Evolutionary conservation across 2,797 vertebrate species (phyloP).

Genomic region (Xyrichtys novacula): DNA sequence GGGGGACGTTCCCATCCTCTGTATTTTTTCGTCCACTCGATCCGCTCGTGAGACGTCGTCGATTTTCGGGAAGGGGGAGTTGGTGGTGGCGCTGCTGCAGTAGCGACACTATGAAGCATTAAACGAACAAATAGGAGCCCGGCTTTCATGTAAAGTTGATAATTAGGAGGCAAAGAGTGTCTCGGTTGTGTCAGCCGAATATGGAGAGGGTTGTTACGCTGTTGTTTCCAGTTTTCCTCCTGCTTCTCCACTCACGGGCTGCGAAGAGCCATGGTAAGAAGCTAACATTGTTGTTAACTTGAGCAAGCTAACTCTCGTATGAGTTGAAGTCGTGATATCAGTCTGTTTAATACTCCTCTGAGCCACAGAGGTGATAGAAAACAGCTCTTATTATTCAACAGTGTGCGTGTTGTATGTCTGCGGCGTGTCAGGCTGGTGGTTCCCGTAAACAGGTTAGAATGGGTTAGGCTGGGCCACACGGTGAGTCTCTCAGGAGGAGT

Average conservation of each 20-base stretch:
- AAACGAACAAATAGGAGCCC: too few relatives aligned
- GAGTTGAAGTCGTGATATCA: neutral
- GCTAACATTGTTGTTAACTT: neutral
- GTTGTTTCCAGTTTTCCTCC: neutral
- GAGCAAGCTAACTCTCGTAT: neutral
- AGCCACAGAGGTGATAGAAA: fast-evolving
- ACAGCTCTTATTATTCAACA: too few relatives aligned
- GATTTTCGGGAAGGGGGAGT: too few relatives aligned
- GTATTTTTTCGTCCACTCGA: fast-evolving
- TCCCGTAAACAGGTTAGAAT: too few relatives aligned
- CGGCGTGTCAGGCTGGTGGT: too few relatives aligned
- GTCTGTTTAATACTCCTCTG: fast-evolving
- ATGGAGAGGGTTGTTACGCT: neutral
- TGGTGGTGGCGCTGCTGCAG: too few relatives aligned
- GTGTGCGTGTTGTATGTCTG: too few relatives aligned
- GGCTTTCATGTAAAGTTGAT: fast-evolving
- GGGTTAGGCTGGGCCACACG: too few relatives aligned
- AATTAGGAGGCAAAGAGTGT: too few relatives aligned
- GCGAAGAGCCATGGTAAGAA: slow-evolving; percentile 5
- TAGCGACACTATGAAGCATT: too few relatives aligned
- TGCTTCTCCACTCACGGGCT: fast-evolving
- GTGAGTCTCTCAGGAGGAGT: too few relatives aligned
- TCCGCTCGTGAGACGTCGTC: fast-evolving
- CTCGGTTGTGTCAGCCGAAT: fast-evolving
- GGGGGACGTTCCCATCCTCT: too few relatives aligned